phyloP scores from a whole-genome alignment of 1,140 invertebrate species.

The Octopus sinensis region DNA sequence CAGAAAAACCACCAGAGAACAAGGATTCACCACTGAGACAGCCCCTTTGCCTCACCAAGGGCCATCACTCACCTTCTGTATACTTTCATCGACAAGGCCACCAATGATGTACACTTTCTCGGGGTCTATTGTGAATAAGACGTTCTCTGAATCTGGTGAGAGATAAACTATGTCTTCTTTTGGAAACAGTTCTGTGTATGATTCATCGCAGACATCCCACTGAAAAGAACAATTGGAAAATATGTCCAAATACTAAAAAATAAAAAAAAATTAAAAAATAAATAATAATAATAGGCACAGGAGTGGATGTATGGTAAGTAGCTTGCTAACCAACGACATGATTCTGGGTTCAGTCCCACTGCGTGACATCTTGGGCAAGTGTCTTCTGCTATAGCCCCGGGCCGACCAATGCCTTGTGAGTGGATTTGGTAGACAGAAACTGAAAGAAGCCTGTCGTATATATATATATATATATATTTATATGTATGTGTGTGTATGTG shows the following conservation, averaged over 20 bases:
- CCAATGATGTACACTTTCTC: slow-evolving; percentile 56
- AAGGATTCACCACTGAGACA: not conserved
- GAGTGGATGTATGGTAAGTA: too few species aligned
- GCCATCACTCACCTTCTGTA: slow-evolving; percentile 43
- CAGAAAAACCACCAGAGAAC: not conserved
- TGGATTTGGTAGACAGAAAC: too few species aligned
- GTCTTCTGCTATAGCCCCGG: too few species aligned
- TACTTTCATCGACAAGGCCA: slow-evolving; percentile 55
- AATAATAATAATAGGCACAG: too few species aligned
- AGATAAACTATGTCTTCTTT: slow-evolving; percentile 48
- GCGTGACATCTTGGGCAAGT: too few species aligned
- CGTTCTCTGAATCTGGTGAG: slow-evolving; percentile 47
- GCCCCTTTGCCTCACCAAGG: not conserved
- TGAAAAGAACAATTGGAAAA: slow-evolving; percentile 22
- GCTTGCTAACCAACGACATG: too few species aligned
- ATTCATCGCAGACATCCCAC: slow-evolving; percentile 36
- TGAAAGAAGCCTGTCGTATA: too few species aligned
- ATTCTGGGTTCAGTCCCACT: too few species aligned
- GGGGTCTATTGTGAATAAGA: slow-evolving; percentile 38
- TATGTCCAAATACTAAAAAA: not conserved
- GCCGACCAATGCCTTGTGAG: too few species aligned
- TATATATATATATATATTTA: too few species aligned
- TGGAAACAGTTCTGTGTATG: slow-evolving; percentile 40
- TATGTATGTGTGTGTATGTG: too few species aligned
- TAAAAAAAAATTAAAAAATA: not conserved